These are phyloP conservation scores for Muscidifurax raptorellus DNA, from an alignment of 1,140 invertebrate genomes.

Conservation along the genomic window DNA sequence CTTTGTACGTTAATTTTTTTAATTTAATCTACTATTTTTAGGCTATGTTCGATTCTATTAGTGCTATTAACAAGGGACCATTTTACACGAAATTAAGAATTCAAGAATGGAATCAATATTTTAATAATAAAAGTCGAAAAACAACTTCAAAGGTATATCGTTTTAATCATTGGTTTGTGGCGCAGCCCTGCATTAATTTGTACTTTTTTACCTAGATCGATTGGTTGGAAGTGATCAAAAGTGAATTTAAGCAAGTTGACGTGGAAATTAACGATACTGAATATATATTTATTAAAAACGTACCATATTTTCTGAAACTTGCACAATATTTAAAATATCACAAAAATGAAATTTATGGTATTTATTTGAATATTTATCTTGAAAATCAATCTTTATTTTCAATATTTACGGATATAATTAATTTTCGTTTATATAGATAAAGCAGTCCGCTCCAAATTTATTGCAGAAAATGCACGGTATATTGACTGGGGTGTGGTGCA, in stretches of 20 bases:
- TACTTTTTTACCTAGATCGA: slow-evolving; percentile 10
- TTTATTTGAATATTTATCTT: neutral
- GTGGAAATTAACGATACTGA: neutral
- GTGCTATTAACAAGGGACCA: neutral
- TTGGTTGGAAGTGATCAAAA: slow-evolving; percentile 4
- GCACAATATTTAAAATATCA: neutral
- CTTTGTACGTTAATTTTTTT: too few relatives aligned
- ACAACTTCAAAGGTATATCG: neutral
- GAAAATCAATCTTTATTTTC: neutral
- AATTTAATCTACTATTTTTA: neutral
- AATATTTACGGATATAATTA: neutral
- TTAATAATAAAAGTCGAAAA: neutral
- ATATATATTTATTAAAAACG: slow-evolving; percentile 5
- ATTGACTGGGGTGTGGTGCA: neutral
- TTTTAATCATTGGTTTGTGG: neutral
- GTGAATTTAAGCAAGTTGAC: neutral
- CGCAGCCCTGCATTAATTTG: neutral
- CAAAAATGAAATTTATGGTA: neutral
- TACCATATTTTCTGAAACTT: slow-evolving; percentile 3
- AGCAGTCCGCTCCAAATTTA: neutral
- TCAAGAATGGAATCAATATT: neutral
- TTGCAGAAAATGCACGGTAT: neutral
- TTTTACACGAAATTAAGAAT: neutral
- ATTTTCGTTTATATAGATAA: neutral
- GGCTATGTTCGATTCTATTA: neutral